Conservation (phyloP, 2,888 invertebrate genomes). For the Phania funesta region DNA sequence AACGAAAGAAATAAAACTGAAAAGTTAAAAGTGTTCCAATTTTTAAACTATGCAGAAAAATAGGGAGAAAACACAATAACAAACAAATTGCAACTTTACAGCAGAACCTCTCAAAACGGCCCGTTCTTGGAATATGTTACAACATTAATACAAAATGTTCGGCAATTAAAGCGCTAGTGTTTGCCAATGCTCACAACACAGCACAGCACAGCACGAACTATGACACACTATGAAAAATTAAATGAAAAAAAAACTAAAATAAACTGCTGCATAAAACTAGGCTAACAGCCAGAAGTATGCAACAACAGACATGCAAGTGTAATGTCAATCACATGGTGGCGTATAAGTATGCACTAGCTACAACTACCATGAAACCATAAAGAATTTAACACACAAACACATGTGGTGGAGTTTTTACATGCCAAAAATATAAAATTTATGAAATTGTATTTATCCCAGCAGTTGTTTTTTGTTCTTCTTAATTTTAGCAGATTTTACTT, state of each 20-base stretch:
- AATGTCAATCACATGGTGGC: slow-evolving; percentile 57
- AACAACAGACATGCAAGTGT: slow-evolving; percentile 54
- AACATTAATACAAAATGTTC: neutral
- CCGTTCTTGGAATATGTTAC: neutral
- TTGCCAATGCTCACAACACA: slow-evolving; percentile 5
- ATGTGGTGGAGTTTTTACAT: slow-evolving; percentile 34
- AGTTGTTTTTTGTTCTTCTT: slow-evolving; percentile 26
- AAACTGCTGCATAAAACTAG: slow-evolving; percentile 59
- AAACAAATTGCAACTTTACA: slow-evolving; percentile 37
- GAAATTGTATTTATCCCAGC: slow-evolving; percentile 26
- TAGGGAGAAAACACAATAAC: neutral
- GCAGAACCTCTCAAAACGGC: slow-evolving; percentile 4
- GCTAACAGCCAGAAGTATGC: slow-evolving; percentile 53
- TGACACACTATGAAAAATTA: slow-evolving; percentile 34
- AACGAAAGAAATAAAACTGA: neutral
- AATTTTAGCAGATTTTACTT: slow-evolving; percentile 13
- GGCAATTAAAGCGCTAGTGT: slow-evolving; percentile 38
- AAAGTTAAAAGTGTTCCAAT: slow-evolving; percentile 56
- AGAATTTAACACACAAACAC: slow-evolving; percentile 12
- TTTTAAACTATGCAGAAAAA: slow-evolving; percentile 50
- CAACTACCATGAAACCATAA: neutral
- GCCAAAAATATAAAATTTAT: slow-evolving; percentile 47
- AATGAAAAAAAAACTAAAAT: slow-evolving; percentile 12
- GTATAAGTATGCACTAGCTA: neutral
- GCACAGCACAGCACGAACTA: slow-evolving; percentile 37